phyloP scores from a whole-genome alignment of 2,113 vertebrate genomes.

The Nothoprocta pentlandii region DNA sequence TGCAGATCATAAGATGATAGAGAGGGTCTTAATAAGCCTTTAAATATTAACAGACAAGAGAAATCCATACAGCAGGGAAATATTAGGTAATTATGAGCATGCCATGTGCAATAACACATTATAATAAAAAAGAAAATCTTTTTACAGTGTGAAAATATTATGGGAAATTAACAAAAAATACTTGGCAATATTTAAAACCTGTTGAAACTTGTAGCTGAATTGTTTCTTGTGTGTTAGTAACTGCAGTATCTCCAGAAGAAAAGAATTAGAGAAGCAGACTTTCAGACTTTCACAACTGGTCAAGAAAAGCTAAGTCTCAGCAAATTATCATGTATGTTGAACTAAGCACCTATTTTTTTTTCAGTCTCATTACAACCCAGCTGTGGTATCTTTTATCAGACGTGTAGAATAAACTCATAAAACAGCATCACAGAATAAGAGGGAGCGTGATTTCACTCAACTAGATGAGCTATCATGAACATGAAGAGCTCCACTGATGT shows the following conservation, averaged over 20 bases:
- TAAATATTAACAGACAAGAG: slow-evolving; percentile 52
- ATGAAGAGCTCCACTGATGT: background rate
- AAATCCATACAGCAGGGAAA: slow-evolving; percentile 37
- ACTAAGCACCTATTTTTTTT: slow-evolving; percentile 50
- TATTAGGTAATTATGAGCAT: slow-evolving; percentile 44
- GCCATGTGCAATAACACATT: background rate
- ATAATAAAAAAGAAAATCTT: slow-evolving; percentile 49
- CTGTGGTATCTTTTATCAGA: background rate
- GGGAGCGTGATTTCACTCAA: background rate
- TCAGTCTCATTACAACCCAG: background rate
- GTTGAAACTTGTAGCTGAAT: slow-evolving; percentile 2
- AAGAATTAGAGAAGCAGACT: slow-evolving; percentile 49
- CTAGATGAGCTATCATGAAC: background rate
- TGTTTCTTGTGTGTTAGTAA: slow-evolving; percentile 55
- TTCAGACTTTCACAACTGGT: slow-evolving; percentile 56
- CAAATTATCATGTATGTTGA: slow-evolving; percentile 43
- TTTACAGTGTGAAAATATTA: slow-evolving; percentile 64
- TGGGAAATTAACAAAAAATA: slow-evolving; percentile 39
- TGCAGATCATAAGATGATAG: slow-evolving; percentile 39
- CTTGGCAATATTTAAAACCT: slow-evolving; percentile 41
- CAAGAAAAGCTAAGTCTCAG: slow-evolving; percentile 57
- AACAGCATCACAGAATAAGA: background rate
- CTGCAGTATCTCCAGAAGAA: slow-evolving; percentile 64
- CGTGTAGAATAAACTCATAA: background rate
- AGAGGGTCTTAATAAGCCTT: slow-evolving; percentile 50